phyloP scores from a whole-genome alignment of 2,888 invertebrate genomes.

The Archips xylosteana region DNA sequence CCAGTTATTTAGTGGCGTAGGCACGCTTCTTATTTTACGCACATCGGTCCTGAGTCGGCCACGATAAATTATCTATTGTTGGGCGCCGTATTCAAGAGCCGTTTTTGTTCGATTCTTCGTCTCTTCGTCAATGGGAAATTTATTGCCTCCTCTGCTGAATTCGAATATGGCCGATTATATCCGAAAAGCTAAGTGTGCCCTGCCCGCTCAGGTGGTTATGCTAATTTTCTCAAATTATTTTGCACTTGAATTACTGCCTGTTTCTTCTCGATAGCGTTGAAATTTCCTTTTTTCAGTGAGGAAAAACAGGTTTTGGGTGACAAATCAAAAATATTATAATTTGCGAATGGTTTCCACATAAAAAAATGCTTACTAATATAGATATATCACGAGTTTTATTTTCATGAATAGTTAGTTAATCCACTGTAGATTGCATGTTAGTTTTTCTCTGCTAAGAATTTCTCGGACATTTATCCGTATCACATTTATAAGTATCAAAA shows the following conservation, averaged over 20 bases:
- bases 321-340: background rate
- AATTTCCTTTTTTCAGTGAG: constrained; percentile 1
- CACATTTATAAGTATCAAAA: background rate
- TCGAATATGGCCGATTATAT: constrained; percentile 82
- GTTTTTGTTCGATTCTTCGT: constrained; percentile 84
- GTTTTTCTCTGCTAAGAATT: background rate
- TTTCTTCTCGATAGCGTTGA: constrained; percentile 50
- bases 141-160: constrained; percentile 78
- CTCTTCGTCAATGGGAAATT: constrained; percentile 82
- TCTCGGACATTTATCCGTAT: background rate
- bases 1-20: constrained; percentile 45
- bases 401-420: background rate
- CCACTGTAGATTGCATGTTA: background rate
- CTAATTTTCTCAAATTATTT: constrained; percentile 69
- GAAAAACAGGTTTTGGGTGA: background rate
- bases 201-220: constrained; percentile 67
- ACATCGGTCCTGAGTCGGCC: constrained; percentile 66
- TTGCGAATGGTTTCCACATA: background rate
- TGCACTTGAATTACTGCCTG: constrained; percentile 53
- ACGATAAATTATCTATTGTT: constrained; percentile 84
- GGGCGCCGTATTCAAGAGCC: constrained; percentile 75
- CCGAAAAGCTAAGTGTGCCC: constrained; percentile 70
- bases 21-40: constrained; percentile 66
- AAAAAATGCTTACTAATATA: too few species aligned
- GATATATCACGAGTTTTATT: too few species aligned